Conservation (phyloP, 2,113 vertebrate genomes). For the Dicaeum eximium region DNA sequence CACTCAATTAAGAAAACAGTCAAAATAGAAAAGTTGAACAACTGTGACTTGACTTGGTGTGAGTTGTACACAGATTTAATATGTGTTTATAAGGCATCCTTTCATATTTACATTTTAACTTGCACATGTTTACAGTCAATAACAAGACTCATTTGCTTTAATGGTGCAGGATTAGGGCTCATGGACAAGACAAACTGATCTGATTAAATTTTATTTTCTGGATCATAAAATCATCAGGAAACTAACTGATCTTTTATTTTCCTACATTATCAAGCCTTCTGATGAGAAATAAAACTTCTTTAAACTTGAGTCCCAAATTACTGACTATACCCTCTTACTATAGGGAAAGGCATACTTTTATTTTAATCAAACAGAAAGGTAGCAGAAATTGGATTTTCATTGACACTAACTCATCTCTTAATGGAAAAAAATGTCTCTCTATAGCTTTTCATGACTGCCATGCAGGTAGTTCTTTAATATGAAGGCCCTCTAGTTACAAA, state of each 20-base stretch:
- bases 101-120: not conserved
- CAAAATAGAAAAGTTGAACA: not conserved
- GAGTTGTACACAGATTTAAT: not conserved
- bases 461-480: not conserved
- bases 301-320: not conserved
- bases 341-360: not conserved
- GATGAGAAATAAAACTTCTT: not conserved
- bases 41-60: not conserved
- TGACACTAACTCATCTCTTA: not conserved
- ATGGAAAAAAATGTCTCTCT: not conserved
- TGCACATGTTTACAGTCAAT: not conserved
- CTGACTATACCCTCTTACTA: not conserved
- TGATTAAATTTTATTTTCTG: constrained; percentile 12
- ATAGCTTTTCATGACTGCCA: not conserved
- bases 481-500: not conserved
- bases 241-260: not conserved
- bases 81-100: not conserved
- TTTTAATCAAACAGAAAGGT: not conserved
- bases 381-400: not conserved
- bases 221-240: not conserved
- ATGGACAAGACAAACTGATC: not conserved
- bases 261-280: not conserved
- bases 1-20: not conserved
- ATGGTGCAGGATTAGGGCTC: not conserved
- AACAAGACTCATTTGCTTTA: not conserved